These are phyloP conservation scores for Sialia sialis DNA, from an alignment of 2,113 vertebrate species.

Conservation along the genomic window DNA sequence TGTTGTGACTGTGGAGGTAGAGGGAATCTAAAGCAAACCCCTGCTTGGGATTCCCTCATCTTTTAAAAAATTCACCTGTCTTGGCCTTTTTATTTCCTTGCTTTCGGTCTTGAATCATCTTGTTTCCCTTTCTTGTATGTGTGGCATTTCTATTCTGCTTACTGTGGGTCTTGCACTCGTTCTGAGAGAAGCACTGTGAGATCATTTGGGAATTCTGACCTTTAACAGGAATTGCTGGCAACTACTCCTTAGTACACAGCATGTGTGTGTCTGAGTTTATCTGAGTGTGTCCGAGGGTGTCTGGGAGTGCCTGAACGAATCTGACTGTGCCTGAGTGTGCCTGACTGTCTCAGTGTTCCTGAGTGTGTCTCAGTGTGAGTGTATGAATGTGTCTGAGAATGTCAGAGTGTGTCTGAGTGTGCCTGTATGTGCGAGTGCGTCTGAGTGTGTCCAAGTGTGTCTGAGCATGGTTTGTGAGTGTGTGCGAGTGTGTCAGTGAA, in stretches of 20 bases:
- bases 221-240: not conserved
- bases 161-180: not conserved
- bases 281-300: too few relatives aligned
- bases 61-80: not conserved
- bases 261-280: not conserved
- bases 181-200: not conserved
- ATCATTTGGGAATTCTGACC: not conserved
- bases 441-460: too few relatives aligned
- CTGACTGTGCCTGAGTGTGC: too few relatives aligned
- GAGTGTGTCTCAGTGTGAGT: too few relatives aligned
- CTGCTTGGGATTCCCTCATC: not conserved
- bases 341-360: too few relatives aligned
- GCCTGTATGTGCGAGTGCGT: too few relatives aligned
- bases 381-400: too few relatives aligned
- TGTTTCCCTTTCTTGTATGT: not conserved
- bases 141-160: not conserved
- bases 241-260: not conserved
- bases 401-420: too few relatives aligned
- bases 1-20: not conserved
- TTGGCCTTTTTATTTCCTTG: not conserved
- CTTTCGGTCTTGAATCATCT: not conserved
- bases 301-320: too few relatives aligned
- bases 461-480: too few relatives aligned
- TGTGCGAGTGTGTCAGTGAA: too few relatives aligned
- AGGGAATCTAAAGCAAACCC: not conserved